A percentile compares a stretch with the other conserved stretches of the same genome.
Evolutionary conservation across 2,113 vertebrate genomes (phyloP).

Genomic region (Carassius auratus): DNA sequence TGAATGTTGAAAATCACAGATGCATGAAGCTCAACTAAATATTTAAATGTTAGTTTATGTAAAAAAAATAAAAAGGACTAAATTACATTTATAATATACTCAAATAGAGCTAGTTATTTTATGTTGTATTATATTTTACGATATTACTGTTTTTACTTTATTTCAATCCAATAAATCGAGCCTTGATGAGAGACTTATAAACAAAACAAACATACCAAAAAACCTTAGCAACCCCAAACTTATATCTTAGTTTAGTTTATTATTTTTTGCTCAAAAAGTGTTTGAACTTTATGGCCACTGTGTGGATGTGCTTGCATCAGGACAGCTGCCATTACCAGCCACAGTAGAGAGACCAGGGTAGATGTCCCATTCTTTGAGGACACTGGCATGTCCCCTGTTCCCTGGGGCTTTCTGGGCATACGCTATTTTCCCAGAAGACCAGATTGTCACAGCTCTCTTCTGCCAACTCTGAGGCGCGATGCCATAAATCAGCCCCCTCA

Average conservation of each 20-base stretch:
- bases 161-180: background rate
- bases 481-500: constrained; percentile 60
- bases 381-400: constrained; percentile 38
- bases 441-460: constrained; percentile 60
- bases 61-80: background rate
- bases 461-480: constrained; percentile 50
- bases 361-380: background rate
- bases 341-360: background rate
- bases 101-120: too few relatives aligned
- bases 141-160: background rate
- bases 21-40: background rate
- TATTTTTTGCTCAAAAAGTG: too few relatives aligned
- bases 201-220: too few relatives aligned
- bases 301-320: background rate
- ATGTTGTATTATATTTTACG: background rate
- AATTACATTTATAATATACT: background rate
- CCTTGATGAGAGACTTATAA: too few relatives aligned
- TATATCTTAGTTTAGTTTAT: too few relatives aligned
- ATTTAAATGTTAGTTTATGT: background rate
- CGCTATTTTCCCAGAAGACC: constrained; percentile 55
- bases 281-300: background rate
- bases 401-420: constrained; percentile 30
- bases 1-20: background rate
- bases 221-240: too few relatives aligned
- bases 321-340: background rate